Evolutionary conservation across 2,797 vertebrate species (phyloP).

Genomic region (Thunnus albacares): DNA sequence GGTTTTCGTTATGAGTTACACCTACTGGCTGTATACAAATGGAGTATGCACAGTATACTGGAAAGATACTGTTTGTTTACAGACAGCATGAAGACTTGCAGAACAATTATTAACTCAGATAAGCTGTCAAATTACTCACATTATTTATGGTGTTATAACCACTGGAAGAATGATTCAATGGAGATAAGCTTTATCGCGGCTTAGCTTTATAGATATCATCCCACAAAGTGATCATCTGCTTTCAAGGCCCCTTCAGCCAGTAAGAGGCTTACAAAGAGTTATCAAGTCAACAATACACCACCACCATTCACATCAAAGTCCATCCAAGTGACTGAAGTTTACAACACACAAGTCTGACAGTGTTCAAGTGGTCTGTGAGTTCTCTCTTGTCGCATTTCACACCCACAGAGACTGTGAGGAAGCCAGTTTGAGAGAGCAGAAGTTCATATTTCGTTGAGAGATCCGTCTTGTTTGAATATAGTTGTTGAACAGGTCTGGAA

Average conservation of each 20-base stretch:
- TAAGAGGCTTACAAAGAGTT: conserved; percentile 56
- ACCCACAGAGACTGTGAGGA: no score
- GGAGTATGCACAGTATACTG: neutral
- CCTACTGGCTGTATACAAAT: neutral
- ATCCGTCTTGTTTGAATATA: no score
- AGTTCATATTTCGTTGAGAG: no score
- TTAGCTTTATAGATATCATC: conserved; percentile 35
- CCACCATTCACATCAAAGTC: neutral
- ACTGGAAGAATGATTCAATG: conserved; percentile 22
- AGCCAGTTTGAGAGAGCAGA: no score
- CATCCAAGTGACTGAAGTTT: no score
- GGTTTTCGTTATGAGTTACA: neutral
- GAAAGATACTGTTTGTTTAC: neutral
- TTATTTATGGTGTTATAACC: neutral
- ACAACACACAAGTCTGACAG: neutral
- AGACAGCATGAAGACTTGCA: neutral
- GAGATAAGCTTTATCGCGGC: conserved; percentile 38
- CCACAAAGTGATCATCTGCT: conserved; percentile 28
- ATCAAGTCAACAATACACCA: conserved; percentile 28
- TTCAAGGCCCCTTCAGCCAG: neutral
- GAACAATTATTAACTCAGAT: neutral
- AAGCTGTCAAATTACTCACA: neutral
- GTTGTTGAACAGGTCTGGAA: neutral
- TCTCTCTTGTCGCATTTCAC: neutral
- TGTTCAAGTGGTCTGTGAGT: neutral